Conservation (phyloP, 2,888 invertebrate genomes). For the Eilema sororculum region DNA sequence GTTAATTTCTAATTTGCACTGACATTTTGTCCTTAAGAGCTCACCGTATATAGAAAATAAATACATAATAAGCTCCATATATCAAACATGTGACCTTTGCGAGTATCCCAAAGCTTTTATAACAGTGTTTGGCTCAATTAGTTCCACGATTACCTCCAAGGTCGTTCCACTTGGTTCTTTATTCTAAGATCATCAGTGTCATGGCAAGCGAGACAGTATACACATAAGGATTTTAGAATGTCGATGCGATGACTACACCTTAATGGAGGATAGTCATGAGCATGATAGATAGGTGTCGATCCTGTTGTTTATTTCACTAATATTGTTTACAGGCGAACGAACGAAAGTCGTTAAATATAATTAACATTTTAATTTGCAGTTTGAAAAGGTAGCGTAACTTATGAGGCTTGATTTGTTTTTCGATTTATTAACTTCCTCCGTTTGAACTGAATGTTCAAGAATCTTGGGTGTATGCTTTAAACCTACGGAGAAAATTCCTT, state of each 20-base stretch:
- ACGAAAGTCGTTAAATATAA: background rate
- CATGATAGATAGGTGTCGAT: slow-evolving; percentile 15
- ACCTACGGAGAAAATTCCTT: too few species aligned
- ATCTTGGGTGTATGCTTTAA: background rate
- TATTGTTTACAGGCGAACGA: background rate
- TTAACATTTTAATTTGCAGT: background rate
- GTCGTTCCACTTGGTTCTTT: slow-evolving; percentile 69
- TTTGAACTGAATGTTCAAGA: background rate
- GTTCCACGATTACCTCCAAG: slow-evolving; percentile 56
- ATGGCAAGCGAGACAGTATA: slow-evolving; percentile 76
- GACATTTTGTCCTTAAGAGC: slow-evolving; percentile 16
- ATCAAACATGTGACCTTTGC: slow-evolving; percentile 47
- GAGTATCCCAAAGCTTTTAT: slow-evolving; percentile 46
- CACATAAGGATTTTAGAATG: slow-evolving; percentile 64
- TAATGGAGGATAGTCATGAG: slow-evolving; percentile 18
- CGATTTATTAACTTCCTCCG: too few species aligned
- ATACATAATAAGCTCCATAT: slow-evolving; percentile 31
- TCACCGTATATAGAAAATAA: slow-evolving; percentile 22
- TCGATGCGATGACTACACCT: slow-evolving; percentile 48
- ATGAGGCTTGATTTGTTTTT: too few species aligned
- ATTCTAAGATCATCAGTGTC: slow-evolving; percentile 82
- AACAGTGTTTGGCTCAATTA: slow-evolving; percentile 43
- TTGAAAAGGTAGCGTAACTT: too few species aligned
- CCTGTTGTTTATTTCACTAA: slow-evolving; percentile 3
- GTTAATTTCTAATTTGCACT: slow-evolving; percentile 19